Base-by-base conservation (phyloP, 2,797 vertebrate genomes). In the Agapornis canus region DNA sequence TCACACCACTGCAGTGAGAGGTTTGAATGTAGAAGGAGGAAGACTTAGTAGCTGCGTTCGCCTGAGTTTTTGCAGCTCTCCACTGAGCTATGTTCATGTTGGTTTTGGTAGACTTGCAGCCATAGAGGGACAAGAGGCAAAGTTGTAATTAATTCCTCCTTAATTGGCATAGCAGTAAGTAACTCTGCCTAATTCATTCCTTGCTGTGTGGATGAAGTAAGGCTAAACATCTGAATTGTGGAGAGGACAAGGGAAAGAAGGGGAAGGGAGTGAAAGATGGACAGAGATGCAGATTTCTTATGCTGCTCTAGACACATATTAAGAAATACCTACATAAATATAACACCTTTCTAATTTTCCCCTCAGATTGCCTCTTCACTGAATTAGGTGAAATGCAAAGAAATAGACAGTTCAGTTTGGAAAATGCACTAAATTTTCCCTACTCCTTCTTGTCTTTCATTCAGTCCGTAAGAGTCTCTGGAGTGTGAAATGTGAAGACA, bases 401-500 rank as follows among this genome's bases (percentile, higher is more conserved):
- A 89, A 92, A 75, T 11, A 82, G 69, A 65, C 3, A 7, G 69
- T 75, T 90, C 32, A 9, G 39, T 85, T 86, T 81, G 84, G 13
- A 56, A 86, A 80, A 83, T 5, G 43, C 29, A 35, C 82, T 68
- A 39, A 59, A 37, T 87, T 82, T 89, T 83, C 45, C 45, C 11
- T 78, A 48, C 49, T 37, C 39, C 61, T 87, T 52, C 84, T 90
- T 94, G 86, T 93, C 91, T 95, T 96, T 94, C 79, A 87, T 97
- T 96, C 89, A 89, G 94, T 92, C 84, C 86, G 0, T 93, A 87
- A 95, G 90, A 96, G 91, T 91, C 89, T 96, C 96, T 93, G 91
- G 93, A 94, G 92, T 96, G 94, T 97, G 95, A 97, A 97, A 96
- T 96, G 84, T 96, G 95, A 96, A 96, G 91, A 95, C 94, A 95